These are phyloP conservation scores for Periparus ater DNA, from an alignment of 2,797 vertebrate species.

Conservation along the genomic window DNA sequence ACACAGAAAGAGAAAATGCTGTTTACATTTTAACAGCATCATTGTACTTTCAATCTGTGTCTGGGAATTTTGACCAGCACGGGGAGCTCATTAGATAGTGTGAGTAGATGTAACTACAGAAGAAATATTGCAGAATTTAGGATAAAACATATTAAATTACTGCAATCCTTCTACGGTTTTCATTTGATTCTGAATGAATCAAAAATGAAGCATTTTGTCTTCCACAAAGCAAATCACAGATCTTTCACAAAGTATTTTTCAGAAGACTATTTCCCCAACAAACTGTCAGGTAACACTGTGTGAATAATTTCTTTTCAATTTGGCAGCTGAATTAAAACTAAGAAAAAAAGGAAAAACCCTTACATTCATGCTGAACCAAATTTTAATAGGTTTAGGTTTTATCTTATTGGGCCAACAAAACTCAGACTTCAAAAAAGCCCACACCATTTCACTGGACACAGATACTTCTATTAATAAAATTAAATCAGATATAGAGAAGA, in stretches of 20 bases:
- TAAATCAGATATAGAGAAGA: background rate
- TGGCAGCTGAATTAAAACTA: constrained; percentile 1
- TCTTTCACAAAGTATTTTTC: constrained; percentile 19
- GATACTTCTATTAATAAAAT: background rate
- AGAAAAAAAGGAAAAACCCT: background rate
- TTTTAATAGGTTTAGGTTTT: background rate
- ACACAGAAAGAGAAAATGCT: background rate
- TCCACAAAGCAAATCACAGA: background rate
- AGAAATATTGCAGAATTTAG: background rate
- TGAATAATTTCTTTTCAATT: constrained; percentile 8
- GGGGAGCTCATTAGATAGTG: background rate
- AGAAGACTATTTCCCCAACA: constrained; percentile 2
- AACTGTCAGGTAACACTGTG: background rate
- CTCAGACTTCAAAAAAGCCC: background rate
- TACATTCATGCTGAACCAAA: background rate
- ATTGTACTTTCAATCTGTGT: background rate
- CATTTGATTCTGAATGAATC: background rate
- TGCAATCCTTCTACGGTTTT: background rate
- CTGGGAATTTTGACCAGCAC: background rate
- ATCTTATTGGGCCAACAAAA: background rate
- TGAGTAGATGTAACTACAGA: background rate
- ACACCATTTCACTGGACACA: background rate
- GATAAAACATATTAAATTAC: background rate
- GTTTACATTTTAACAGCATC: background rate
- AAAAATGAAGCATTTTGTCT: background rate